Percentiles rank a stretch among this genome's conserved stretches.
Evolutionary conservation across 2,888 invertebrate species (phyloP).

Genomic region (Cephonodes hylas): DNA sequence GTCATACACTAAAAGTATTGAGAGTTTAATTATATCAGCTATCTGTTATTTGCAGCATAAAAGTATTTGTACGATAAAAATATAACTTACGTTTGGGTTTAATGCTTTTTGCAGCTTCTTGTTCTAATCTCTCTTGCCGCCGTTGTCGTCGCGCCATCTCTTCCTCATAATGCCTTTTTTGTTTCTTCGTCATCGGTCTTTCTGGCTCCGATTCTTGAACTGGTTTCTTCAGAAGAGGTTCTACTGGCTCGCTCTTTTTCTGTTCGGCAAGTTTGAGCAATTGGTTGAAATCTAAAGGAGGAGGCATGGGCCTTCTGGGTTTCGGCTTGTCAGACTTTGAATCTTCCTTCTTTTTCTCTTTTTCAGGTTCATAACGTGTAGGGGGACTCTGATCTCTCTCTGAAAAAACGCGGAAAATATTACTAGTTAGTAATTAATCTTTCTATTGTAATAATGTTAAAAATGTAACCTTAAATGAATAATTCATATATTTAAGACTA

Average conservation of each 20-base stretch:
- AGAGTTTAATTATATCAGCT: no score
- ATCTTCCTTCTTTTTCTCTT: conserved; percentile 64
- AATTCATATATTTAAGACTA: no score
- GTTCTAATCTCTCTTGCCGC: conserved; percentile 62
- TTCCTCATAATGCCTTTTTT: conserved; percentile 87
- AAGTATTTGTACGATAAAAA: not conserved
- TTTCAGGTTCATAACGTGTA: conserved; percentile 63
- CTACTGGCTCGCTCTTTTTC: conserved; percentile 90
- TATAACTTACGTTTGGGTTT: conserved; percentile 37
- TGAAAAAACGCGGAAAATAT: conserved; percentile 28
- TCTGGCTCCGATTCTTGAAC: conserved; percentile 82
- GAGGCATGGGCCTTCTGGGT: conserved; percentile 82
- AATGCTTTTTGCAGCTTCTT: conserved; percentile 29
- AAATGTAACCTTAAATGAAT: not conserved
- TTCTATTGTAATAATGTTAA: not conserved
- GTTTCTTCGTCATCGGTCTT: conserved; percentile 89
- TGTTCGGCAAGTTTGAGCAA: conserved; percentile 90
- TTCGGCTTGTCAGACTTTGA: conserved; percentile 78
- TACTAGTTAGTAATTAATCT: not conserved
- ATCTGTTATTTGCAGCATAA: not conserved
- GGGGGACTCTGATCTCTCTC: conserved; percentile 57
- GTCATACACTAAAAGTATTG: no score
- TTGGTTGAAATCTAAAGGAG: conserved; percentile 89
- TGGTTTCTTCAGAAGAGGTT: conserved; percentile 54
- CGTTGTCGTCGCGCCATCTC: conserved; percentile 84